Percentiles rank a stretch among this genome's conserved stretches.
phyloP scores from a whole-genome alignment of 1,140 invertebrate species.

The Hyposmocoma kahamanoa region DNA sequence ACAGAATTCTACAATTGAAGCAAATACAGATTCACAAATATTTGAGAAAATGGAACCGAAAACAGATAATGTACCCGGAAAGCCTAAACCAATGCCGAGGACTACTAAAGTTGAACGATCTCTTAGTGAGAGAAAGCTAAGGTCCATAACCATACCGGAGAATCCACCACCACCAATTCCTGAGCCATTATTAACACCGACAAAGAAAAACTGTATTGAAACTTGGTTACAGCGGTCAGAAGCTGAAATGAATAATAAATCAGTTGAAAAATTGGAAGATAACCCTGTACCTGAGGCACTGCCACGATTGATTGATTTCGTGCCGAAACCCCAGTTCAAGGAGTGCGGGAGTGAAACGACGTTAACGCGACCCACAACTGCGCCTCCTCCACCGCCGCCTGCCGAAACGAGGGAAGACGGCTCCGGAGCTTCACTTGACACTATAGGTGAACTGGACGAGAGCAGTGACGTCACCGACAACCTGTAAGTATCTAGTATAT shows the following conservation, averaged over 20 bases:
- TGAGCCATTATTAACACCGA: conserved; percentile 62
- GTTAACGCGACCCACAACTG: conserved; percentile 41
- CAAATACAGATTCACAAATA: conserved; percentile 13
- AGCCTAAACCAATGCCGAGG: conserved; percentile 65
- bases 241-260: conserved; percentile 60
- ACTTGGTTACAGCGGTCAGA: conserved; percentile 68
- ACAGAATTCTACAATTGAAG: conserved; percentile 27
- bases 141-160: conserved; percentile 46
- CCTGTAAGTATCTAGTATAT: conserved; percentile 38
- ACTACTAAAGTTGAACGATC: conserved; percentile 59
- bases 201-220: conserved; percentile 71
- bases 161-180: conserved; percentile 26
- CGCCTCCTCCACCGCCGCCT: conserved; percentile 48
- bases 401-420: conserved; percentile 62
- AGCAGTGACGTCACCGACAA: conserved; percentile 57
- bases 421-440: conserved; percentile 73
- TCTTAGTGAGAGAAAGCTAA: conserved; percentile 50
- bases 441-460: conserved; percentile 80
- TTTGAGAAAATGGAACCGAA: conserved; percentile 27
- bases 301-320: conserved; percentile 80
- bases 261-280: conserved; percentile 45
- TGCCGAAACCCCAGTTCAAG: conserved; percentile 75
- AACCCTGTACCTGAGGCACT: conserved; percentile 59
- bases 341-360: conserved; percentile 42
- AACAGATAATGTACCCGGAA: conserved; percentile 29